Conservation (phyloP, 2,888 invertebrate genomes). For the Ypsolopha sequella region DNA sequence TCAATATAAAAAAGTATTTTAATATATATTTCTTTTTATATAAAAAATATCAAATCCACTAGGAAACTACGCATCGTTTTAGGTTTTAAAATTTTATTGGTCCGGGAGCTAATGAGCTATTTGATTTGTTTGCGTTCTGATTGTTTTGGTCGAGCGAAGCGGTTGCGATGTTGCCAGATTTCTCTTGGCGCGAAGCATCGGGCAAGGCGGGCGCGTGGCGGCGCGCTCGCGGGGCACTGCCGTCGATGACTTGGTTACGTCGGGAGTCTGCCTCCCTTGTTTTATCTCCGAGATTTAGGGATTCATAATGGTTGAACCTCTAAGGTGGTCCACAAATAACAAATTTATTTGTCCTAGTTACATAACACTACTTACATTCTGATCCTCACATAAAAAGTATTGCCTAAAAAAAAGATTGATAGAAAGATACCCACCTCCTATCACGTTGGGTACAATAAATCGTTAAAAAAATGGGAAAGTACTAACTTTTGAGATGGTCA, state of each 20-base stretch:
- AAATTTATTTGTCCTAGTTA: too few relatives aligned
- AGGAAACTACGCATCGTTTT: background rate
- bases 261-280: too few relatives aligned
- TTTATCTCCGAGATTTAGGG: too few relatives aligned
- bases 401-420: too few relatives aligned
- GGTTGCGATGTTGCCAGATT: background rate
- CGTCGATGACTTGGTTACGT: background rate
- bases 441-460: too few relatives aligned
- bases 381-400: too few relatives aligned
- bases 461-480: too few relatives aligned
- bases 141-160: background rate
- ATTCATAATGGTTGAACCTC: too few relatives aligned
- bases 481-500: too few relatives aligned
- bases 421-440: too few relatives aligned
- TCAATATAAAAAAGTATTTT: background rate
- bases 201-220: conserved; percentile 1
- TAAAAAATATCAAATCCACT: background rate
- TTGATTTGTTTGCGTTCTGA: background rate
- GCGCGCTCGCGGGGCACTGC: conserved; percentile 4
- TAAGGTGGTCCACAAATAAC: too few relatives aligned
- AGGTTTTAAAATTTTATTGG: background rate
- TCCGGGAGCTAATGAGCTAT: background rate
- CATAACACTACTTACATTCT: too few relatives aligned
- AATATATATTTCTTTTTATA: background rate
- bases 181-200: background rate